Evolutionary conservation across 1,140 invertebrate species (phyloP).

Genomic region (Drosophila mayri): DNA sequence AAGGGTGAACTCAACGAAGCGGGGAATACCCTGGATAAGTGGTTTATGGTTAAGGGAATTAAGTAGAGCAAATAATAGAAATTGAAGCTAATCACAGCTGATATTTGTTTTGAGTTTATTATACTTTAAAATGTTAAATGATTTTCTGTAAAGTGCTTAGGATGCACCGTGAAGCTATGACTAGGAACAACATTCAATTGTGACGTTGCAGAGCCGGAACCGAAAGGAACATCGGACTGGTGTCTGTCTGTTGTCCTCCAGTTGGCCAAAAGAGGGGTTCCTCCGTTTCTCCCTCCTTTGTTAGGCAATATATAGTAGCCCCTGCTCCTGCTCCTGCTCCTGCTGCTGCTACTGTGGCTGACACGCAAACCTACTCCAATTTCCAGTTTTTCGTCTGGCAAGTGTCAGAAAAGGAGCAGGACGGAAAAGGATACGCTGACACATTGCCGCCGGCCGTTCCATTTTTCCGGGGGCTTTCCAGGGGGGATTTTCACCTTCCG

Average conservation of each 20-base stretch:
- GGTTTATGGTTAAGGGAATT: conserved; percentile 19
- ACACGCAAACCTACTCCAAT: conserved; percentile 81
- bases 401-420: conserved; percentile 43
- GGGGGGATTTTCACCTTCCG: not conserved
- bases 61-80: not conserved
- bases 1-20: conserved; percentile 15
- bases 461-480: conserved; percentile 1
- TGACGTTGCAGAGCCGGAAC: conserved; percentile 16
- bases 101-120: not conserved
- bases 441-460: conserved; percentile 40
- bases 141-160: not conserved
- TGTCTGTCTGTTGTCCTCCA: conserved; percentile 22
- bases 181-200: too few species aligned
- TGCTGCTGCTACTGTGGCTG: conserved; percentile 47
- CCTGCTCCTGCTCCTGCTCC: not conserved
- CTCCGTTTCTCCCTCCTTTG: not conserved
- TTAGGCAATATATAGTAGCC: not conserved
- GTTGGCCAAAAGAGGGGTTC: conserved; percentile 7
- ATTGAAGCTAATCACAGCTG: not conserved
- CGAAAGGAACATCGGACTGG: conserved; percentile 33
- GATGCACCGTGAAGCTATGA: not conserved
- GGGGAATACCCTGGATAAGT: conserved; percentile 27
- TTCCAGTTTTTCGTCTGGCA: conserved; percentile 70
- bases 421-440: conserved; percentile 59
- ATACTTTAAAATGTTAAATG: not conserved